Evolutionary conservation across 2,113 vertebrate species (phyloP), one percentile per base, ranked within the genome.

Genomic region (Macrotus californicus): DNA sequence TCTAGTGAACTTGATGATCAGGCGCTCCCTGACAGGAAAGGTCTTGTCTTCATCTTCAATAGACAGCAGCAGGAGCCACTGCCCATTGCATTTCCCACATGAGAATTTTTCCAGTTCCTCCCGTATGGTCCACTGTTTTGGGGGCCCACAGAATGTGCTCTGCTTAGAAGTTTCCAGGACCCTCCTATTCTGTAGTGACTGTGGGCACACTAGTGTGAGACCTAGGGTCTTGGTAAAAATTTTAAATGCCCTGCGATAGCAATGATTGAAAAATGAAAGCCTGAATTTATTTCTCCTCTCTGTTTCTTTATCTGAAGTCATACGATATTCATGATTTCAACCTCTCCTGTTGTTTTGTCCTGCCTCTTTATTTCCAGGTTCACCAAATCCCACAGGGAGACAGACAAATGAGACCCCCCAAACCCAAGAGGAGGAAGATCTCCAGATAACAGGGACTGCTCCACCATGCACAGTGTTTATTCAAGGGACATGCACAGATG

Each of bases 361-460:
- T 4, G 18, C 70, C 50, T 54, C 95, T 94, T 96, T 9, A 85
- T 98, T 98, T 96, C 59, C 84, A 99, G 99, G 99, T 99, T 98
- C 98, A 98, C 96, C 99, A 99, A 98, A 99, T 99, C 98, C 99
- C 99, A 2, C 99, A 99, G 83, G 99, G 99, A 98, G 99, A 99
- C 96, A 99, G 99, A 98, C 99, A 99, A 98, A 98, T 99, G 98
- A 99, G 99, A 98, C 99, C 99, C 97, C 99, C 99, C 96, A 99
- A 99, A 95, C 99, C 99, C 97, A 99, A 99, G 98, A 99, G 99
- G 98, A 99, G 99, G 98, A 99, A 99, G 98, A 99, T 99, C 98
- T 99, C 99, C 98, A 99, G 99, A 99, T 99, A 99, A 99, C 99
- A 99, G 98, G 99, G 99, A 99, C 99, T 99, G 98, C 96, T 98